Evolutionary conservation across 2,797 vertebrate species (phyloP), one percentile per base, ranked within the genome.

Genomic region (Rhyacichthys aspro): DNA sequence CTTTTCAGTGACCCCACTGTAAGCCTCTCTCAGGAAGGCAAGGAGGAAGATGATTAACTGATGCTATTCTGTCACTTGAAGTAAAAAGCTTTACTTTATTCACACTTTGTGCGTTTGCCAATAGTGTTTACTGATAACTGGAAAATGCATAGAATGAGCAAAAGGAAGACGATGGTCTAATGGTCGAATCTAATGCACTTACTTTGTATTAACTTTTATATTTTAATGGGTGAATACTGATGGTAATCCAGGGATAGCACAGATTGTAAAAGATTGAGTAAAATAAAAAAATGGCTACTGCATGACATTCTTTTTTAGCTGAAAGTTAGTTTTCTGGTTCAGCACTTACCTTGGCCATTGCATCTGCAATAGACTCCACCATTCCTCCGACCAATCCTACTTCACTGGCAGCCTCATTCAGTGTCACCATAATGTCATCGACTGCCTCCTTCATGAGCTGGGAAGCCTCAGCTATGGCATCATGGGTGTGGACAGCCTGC

Each of bases 401-500:
- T 82, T 99, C 98, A 11, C 97, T 98, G 60, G 97, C 97, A 0
- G 96, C 97, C 68, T 99, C 98, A 2, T 98, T 99, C 81, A 99
- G 79, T 0, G 98, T 99, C 82, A 97, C 95, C 97, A 97, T 99
- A 59, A 99, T 95, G 67, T 99, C 98, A 23, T 99, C 98, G 5
- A 99, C 98, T 0, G 98, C 98, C 83, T 99, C 98, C 77, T 95
- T 98, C 98, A 99, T 99, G 66, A 99, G 91, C 81, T 97, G 97
- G 1, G 95, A 89, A 0, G 98, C 98, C 84, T 99, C 98, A 0
- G 94, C 92, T 75, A 99, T 98, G 47, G 98, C 97, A 28, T 98
- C 96, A 0, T 98, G 98, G 3, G 97, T 99, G 73, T 99, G 97
- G 3, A 92, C 92, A 0, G 97, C 97, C 97, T 98, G 55, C 33